Conservation (phyloP, 2,113 vertebrate genomes). For the Prinia subflava region DNA sequence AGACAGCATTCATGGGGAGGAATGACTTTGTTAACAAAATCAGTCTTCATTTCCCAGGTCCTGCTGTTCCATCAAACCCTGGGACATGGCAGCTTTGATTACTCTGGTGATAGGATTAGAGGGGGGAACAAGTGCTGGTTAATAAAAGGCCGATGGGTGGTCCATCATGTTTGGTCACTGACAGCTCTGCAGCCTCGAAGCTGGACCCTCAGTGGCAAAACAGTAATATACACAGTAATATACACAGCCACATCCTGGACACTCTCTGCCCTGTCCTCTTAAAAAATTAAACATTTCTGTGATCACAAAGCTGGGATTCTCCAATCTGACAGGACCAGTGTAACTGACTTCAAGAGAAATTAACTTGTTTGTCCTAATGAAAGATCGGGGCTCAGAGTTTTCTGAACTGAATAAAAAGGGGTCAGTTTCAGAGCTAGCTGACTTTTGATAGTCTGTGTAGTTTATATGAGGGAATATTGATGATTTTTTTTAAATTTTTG, state of each 20-base stretch:
- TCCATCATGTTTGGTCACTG: conserved; percentile 51
- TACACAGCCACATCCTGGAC: neutral
- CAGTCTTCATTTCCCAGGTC: conserved; percentile 69
- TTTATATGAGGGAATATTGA: neutral
- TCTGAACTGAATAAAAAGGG: neutral
- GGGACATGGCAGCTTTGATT: conserved; percentile 35
- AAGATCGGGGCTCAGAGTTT: neutral
- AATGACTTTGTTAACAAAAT: conserved; percentile 71
- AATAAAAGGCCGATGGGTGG: conserved; percentile 49
- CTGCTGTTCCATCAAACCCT: conserved; percentile 66
- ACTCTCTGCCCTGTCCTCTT: neutral
- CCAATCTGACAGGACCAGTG: neutral
- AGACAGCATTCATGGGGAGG: conserved; percentile 51
- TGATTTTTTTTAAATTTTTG: neutral
- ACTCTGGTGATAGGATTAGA: conserved; percentile 47
- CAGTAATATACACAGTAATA: neutral
- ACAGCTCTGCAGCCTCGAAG: conserved; percentile 22
- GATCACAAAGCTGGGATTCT: neutral
- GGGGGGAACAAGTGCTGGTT: conserved; percentile 33
- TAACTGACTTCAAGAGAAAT: neutral
- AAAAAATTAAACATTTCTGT: neutral
- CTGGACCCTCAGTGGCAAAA: conserved; percentile 30
- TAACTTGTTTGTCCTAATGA: neutral
- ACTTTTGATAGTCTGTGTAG: neutral
- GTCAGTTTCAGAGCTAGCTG: neutral